Conservation (phyloP, 2,797 vertebrate species). For the Lacerta bilineata region DNA sequence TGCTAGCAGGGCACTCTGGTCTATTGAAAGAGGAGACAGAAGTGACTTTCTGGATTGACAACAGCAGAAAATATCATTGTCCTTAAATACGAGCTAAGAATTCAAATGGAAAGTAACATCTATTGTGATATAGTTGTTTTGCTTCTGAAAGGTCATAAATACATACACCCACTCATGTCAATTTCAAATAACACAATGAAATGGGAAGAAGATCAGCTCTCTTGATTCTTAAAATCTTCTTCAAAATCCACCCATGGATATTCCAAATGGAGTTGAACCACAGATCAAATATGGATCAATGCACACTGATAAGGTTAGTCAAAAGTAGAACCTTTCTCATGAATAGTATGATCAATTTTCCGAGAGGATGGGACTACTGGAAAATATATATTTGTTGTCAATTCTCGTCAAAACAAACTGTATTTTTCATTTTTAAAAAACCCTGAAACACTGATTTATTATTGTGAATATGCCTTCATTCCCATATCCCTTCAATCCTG, state of each 20-base stretch:
- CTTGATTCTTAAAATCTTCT: not conserved
- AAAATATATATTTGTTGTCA: not conserved
- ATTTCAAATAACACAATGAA: not conserved
- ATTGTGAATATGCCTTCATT: no score
- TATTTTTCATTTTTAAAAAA: not conserved
- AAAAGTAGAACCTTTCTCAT: slow-evolving; percentile 15
- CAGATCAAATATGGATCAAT: slow-evolving; percentile 7
- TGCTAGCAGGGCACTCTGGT: not conserved
- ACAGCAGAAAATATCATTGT: not conserved
- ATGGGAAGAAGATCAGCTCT: not conserved
- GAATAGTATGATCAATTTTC: not conserved
- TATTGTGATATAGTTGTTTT: not conserved
- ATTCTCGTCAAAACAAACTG: not conserved
- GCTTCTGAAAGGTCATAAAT: slow-evolving; percentile 1
- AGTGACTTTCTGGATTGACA: not conserved
- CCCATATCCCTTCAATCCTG: no score
- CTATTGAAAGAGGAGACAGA: not conserved
- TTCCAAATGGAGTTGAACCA: slow-evolving; percentile 15
- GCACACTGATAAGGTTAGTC: not conserved
- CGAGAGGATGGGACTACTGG: not conserved
- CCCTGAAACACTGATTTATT: no score
- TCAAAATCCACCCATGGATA: slow-evolving; percentile 16
- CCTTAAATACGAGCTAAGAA: not conserved
- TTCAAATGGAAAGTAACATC: slow-evolving; percentile 13
- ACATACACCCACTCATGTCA: not conserved